These are phyloP conservation scores for Lethenteron camtschaticum DNA, from an alignment of 2,113 vertebrate genomes.

Conservation along the genomic window DNA sequence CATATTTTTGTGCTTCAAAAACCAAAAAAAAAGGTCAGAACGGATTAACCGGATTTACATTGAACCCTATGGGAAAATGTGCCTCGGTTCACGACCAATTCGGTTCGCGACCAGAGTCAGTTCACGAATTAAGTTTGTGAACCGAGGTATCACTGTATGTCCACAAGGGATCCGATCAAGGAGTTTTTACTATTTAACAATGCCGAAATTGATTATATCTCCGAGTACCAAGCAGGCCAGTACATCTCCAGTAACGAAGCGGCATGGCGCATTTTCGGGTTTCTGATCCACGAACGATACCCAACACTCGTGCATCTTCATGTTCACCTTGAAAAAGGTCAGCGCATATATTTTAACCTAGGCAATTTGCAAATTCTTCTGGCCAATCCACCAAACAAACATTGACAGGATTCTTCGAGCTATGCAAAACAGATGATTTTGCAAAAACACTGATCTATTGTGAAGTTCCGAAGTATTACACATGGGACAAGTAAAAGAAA, in stretches of 20 bases:
- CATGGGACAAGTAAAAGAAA: neutral
- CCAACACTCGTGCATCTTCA: neutral
- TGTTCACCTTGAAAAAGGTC: neutral
- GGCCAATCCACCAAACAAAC: neutral
- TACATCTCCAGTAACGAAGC: no score
- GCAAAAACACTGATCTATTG: neutral
- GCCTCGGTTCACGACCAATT: no score
- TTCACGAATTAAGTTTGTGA: no score
- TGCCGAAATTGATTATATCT: no score
- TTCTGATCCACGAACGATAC: neutral
- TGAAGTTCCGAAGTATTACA: neutral
- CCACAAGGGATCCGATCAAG: neutral
- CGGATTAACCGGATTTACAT: no score
- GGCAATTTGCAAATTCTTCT: neutral
- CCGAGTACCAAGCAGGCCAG: no score
- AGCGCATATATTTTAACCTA: neutral
- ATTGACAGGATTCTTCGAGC: neutral
- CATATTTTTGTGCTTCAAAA: no score
- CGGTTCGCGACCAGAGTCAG: no score
- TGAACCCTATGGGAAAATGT: no score
- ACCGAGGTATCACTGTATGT: no score
- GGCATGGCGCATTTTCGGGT: neutral
- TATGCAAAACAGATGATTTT: neutral
- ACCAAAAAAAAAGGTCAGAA: no score
- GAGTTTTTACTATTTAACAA: neutral